Percentiles rank a stretch among this genome's conserved stretches.
Evolutionary conservation across 2,113 vertebrate species (phyloP).

Genomic region (Gymnobelideus leadbeateri): DNA sequence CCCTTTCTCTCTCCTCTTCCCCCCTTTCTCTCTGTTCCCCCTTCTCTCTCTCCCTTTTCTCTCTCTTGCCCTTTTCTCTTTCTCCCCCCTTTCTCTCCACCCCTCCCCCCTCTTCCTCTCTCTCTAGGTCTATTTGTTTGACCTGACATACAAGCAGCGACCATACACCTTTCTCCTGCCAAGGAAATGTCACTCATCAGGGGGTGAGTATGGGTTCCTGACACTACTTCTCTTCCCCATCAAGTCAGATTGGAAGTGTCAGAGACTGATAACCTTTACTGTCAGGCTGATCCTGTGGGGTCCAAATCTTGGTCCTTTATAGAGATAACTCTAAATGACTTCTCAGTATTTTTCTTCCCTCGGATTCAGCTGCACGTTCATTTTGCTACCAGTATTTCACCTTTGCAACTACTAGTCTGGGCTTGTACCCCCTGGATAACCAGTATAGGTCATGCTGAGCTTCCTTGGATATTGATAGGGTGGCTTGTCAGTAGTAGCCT

Average conservation of each 20-base stretch:
- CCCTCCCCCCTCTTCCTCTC: neutral
- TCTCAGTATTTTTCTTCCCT: neutral
- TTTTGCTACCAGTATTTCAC: neutral
- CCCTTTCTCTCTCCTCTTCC: neutral
- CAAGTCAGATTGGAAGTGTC: neutral
- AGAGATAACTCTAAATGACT: neutral
- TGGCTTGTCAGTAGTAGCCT: constrained; percentile 41
- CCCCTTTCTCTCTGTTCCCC: neutral
- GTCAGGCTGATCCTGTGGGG: neutral
- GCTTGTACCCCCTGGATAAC: constrained; percentile 38
- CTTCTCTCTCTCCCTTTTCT: neutral
- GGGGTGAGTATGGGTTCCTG: constrained; percentile 85
- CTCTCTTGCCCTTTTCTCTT: too few relatives aligned
- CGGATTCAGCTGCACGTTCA: neutral
- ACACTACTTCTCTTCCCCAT: neutral
- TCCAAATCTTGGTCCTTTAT: neutral
- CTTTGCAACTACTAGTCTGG: neutral
- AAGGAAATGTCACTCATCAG: constrained; percentile 92
- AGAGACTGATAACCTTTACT: neutral
- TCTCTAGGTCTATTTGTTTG: constrained; percentile 96
- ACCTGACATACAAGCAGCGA: constrained; percentile 96
- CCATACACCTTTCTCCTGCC: constrained; percentile 96
- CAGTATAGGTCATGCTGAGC: constrained; percentile 69
- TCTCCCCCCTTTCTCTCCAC: neutral
- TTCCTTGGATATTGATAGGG: constrained; percentile 38